Percentiles rank a stretch among this genome's conserved stretches.
These are phyloP conservation scores for Tragelaphus imberbis DNA, from an alignment of 2,113 vertebrate species.

Conservation along the genomic window DNA sequence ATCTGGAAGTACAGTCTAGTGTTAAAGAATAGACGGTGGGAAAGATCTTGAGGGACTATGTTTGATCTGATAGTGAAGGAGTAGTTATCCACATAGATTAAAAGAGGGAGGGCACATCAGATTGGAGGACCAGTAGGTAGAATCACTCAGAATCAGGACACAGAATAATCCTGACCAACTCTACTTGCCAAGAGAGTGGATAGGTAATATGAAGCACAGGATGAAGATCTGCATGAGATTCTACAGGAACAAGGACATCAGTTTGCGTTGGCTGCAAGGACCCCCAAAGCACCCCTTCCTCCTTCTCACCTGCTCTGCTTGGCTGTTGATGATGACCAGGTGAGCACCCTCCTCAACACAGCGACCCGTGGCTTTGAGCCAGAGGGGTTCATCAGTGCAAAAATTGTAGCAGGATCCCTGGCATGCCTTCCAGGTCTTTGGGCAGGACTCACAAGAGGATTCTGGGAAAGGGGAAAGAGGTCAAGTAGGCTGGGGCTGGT, in stretches of 20 bases:
- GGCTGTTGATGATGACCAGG: background rate
- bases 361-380: background rate
- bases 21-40: background rate
- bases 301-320: background rate
- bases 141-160: background rate
- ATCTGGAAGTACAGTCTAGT: too few species aligned
- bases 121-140: background rate
- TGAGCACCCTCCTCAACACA: background rate
- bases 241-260: background rate
- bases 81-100: background rate
- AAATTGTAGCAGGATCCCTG: background rate
- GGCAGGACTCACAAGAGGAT: background rate
- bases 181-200: background rate
- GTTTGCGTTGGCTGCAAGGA: accelerated
- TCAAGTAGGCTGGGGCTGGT: background rate
- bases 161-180: background rate
- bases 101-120: background rate
- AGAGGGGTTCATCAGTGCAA: accelerated
- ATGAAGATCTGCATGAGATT: background rate
- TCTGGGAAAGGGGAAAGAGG: background rate
- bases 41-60: background rate
- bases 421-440: background rate
- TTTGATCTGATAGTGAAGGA: background rate
- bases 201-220: background rate
- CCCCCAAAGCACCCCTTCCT: background rate